A percentile compares a stretch with the other conserved stretches of the same genome.
Evolutionary conservation across 23 tunicate species (phyloP).

Genomic region (Corella eumyota): DNA sequence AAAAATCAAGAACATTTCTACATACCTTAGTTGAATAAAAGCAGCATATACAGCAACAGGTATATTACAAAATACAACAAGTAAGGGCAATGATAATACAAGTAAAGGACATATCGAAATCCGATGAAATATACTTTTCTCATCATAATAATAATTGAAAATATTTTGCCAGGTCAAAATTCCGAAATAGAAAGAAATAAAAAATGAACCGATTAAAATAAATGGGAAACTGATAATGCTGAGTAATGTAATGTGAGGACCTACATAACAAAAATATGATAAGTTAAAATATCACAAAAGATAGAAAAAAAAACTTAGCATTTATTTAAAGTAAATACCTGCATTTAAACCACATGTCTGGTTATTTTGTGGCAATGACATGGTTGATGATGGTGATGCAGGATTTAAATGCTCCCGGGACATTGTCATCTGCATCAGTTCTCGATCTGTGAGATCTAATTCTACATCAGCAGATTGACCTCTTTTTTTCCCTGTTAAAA

Average conservation of each 20-base stretch:
- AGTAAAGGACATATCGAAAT: constrained; percentile 62
- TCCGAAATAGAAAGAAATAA: constrained; percentile 64
- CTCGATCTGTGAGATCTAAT: constrained; percentile 70
- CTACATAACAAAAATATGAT: constrained; percentile 7
- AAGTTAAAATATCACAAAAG: not conserved
- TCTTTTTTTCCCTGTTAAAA: constrained; percentile 43
- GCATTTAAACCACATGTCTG: not conserved
- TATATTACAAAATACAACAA: constrained; percentile 28
- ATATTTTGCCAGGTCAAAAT: constrained; percentile 80
- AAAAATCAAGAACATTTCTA: not conserved
- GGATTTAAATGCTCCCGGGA: constrained; percentile 17
- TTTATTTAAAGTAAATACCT: not conserved
- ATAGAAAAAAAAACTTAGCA: not conserved
- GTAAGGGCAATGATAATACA: constrained; percentile 47
- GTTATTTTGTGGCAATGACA: not conserved
- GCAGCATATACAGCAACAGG: constrained; percentile 63
- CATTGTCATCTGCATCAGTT: constrained; percentile 41
- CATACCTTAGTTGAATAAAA: constrained; percentile 64
- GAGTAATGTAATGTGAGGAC: constrained; percentile 55
- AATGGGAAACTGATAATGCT: constrained; percentile 61
- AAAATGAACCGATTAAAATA: constrained; percentile 44
- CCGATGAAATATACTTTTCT: constrained; percentile 49
- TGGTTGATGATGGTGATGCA: not conserved
- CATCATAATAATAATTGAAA: constrained; percentile 69
- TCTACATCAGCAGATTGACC: constrained; percentile 72